Base-by-base conservation (phyloP, 2,888 invertebrate genomes). In the Nycteola revayana region DNA sequence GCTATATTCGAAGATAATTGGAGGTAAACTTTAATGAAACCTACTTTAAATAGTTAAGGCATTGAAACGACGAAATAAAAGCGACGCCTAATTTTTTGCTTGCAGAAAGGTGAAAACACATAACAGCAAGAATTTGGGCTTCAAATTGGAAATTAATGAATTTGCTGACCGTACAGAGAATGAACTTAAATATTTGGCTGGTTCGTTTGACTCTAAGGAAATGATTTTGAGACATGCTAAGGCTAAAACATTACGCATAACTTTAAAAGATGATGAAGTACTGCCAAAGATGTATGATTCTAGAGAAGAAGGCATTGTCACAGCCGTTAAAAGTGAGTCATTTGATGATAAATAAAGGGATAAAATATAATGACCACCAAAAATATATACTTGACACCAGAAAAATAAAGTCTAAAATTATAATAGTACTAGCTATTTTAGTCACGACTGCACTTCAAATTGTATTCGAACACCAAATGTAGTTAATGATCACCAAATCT, bases 241-340 rank as follows among this genome's bases (percentile, higher is more conserved):
- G 5, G 14, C 14, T 14, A 14, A 44, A 1, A 36, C 51, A 0
- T 71, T 69, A 38, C 65, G 66, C 1, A 45, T 65, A 23, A 39
- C 58, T 0, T 36, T 48, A 3, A 40, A 49, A 1, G 55, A 62
- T 1, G 41, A 49, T 1, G 14, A 14, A 1, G 49, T 61, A 0
- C 27, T 75, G 1, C 75, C 76, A 0, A 46, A 62, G 2, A 49
- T 53, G 11, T 64, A 49, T 2, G 75, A 76, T 23, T 36, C 75
- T 44, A 60, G 73, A 17, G 2, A 60, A 1, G 61, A 69, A 17
- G 76, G 75, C 1, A 22, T 49, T 4, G 51, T 76, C n/a, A 54
- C 62, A 2, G 45, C 50, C 7, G 38, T 76, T 3, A 65, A 66
- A 49, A 39, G 76, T 75, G 49, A 44, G 60, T 47, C n/a, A n/a